A percentile compares a stretch with the other conserved stretches of the same genome.
Evolutionary conservation across 2,797 vertebrate species (phyloP).

Genomic region (Hippocampus kuda): DNA sequence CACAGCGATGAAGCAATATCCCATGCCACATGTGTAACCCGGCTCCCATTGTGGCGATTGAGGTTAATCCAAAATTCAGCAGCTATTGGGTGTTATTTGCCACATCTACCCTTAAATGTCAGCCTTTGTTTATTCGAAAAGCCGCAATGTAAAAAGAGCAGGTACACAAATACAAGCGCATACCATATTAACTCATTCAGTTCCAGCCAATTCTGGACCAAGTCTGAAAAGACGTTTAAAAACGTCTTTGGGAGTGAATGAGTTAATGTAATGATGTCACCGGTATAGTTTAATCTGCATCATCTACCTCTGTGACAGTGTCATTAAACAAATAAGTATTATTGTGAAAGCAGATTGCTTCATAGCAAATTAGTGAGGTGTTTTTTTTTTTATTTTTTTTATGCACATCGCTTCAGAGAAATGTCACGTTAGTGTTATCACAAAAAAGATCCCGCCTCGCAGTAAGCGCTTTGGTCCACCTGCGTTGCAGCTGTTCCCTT

Average conservation of each 20-base stretch:
- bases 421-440: background rate
- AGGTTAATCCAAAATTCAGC: background rate
- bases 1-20: background rate
- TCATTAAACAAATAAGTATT: background rate
- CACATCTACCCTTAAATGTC: background rate
- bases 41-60: background rate
- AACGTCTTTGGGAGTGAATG: too few species aligned
- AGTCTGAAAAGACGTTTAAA: too few species aligned
- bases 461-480: slow-evolving; percentile 42
- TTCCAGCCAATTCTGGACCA: too few species aligned
- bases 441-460: slow-evolving; percentile 34
- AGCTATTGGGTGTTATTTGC: background rate
- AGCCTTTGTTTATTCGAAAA: background rate
- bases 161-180: background rate
- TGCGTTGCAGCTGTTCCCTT: slow-evolving; percentile 37
- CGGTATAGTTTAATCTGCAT: background rate
- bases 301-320: background rate
- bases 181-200: background rate
- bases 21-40: background rate
- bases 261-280: background rate
- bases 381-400: background rate
- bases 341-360: background rate
- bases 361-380: background rate
- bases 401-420: background rate
- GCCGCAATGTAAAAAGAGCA: background rate